Base-by-base conservation (phyloP, 2,888 invertebrate species). In the Agrotis segetum region DNA sequence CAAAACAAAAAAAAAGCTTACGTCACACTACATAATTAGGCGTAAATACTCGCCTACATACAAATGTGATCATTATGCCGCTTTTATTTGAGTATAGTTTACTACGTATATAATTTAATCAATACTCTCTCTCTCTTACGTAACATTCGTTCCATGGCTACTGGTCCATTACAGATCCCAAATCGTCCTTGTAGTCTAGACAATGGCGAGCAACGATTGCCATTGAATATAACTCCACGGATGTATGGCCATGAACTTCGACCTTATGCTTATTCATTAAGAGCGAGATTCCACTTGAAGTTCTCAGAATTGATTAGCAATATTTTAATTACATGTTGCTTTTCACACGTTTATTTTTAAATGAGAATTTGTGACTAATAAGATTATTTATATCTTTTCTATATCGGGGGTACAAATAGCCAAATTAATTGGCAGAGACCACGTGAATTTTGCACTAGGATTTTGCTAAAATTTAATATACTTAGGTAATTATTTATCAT, bases 161-260 rank as follows among this genome's bases (percentile, higher is more conserved):
- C 71, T 29, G 19, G 7, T 71, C 29, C 17, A 71, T 17, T 19
- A 49, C 40, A 3, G 13, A 40, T 21, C 13, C 1, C 7, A 17
- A 55, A 19, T 34, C 56, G 55, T 46, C 46, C 40, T 72, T 56
- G 29, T 75, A 3, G 16, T n/a, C 49, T 65, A 56, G 29, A 56
- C 65, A 55, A 55, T 44, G 29, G 49, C n/a, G 50, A 21, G 44
- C 55, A 21, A 9, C 5, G 13, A 34, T 24, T 21, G 49, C 13
- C 49, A 46, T 24, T 50, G 2, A 58, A 52, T 21, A 76, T 50
- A 52, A 16, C 2, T 5, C 9, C 17, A 47, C 24, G 11, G 46
- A 50, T 24, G 17, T 2, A 14, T n/a, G 47, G 49, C 19, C 49
- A 29, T 58, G 58, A 52, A 21, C 44, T 66, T 46, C 66, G 24